Conservation (phyloP, 1,140 invertebrate species). For the Drosophila athabasca region DNA sequence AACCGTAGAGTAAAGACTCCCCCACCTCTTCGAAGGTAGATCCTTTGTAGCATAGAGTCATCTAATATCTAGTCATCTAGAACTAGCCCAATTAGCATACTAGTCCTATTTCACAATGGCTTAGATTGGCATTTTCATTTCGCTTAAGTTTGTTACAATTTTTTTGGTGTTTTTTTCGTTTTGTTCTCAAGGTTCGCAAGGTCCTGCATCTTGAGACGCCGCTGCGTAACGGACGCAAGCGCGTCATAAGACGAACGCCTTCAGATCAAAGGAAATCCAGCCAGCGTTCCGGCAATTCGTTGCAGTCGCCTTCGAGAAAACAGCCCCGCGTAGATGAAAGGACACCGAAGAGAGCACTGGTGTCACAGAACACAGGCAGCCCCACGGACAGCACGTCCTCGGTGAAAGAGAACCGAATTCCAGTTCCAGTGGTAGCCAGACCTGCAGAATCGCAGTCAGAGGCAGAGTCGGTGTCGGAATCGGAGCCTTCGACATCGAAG, state of each 20-base stretch:
- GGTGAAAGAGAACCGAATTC: conserved; percentile 58
- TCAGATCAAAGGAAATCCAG: conserved; percentile 2
- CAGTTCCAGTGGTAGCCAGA: conserved; percentile 5
- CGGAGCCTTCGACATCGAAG: conserved; percentile 9
- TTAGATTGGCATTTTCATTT: conserved; percentile 6
- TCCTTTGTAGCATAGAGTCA: too few relatives aligned
- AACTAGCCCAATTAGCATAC: conserved; percentile 16
- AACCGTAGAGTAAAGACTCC: too few relatives aligned
- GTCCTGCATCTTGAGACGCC: conserved; percentile 64
- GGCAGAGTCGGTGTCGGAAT: neutral
- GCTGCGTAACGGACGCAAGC: conserved; percentile 65
- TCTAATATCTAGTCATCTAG: neutral
- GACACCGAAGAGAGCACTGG: neutral
- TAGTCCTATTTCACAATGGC: conserved; percentile 21
- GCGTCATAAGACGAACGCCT: conserved; percentile 40
- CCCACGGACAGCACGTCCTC: conserved; percentile 64
- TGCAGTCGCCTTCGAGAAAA: conserved; percentile 37
- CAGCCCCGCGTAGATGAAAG: conserved; percentile 54
- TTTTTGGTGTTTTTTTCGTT: conserved; percentile 28
- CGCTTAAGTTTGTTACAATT: conserved; percentile 10
- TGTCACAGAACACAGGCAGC: conserved; percentile 35
- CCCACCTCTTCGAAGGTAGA: too few relatives aligned
- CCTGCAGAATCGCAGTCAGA: neutral
- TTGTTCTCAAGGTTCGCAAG: conserved; percentile 40
- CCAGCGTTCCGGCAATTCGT: conserved; percentile 11